phyloP scores from a whole-genome alignment of 2,888 invertebrate species.

The Trypoxylon attenuatum region DNA sequence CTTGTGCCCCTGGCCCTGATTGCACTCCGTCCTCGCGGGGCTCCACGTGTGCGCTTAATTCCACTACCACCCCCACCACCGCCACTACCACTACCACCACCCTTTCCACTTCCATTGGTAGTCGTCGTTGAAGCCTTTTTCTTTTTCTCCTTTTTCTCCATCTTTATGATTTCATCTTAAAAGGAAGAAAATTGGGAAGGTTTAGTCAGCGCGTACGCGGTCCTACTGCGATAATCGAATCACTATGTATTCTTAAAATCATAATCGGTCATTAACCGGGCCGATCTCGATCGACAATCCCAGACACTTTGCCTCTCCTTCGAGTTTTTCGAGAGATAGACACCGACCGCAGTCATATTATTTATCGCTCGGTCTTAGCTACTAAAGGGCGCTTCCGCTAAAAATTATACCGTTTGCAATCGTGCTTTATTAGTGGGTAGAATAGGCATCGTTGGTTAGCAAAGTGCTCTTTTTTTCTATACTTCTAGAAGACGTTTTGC shows the following conservation, averaged over 20 bases:
- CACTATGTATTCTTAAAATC: slow-evolving; percentile 29
- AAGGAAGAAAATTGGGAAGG: slow-evolving; percentile 68
- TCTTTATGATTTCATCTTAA: slow-evolving; percentile 74
- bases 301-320: background rate
- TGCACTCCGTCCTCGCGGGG: slow-evolving; percentile 43
- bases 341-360: no score
- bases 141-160: slow-evolving; percentile 72
- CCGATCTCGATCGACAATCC: background rate
- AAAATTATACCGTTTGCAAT: no score
- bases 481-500: no score
- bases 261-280: background rate
- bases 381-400: no score
- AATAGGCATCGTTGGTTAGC: no score
- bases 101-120: slow-evolving; percentile 59
- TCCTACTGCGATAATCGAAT: slow-evolving; percentile 39
- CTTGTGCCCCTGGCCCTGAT: slow-evolving; percentile 47
- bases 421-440: no score
- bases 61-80: no score
- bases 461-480: no score
- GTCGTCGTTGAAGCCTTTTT: slow-evolving; percentile 64
- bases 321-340: no score
- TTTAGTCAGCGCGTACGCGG: slow-evolving; percentile 64
- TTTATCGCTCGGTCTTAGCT: no score
- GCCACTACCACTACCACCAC: no score
- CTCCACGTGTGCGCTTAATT: slow-evolving; percentile 43